Evolutionary conservation across 2,113 vertebrate genomes (phyloP).

Genomic region (Neofelis nebulosa): DNA sequence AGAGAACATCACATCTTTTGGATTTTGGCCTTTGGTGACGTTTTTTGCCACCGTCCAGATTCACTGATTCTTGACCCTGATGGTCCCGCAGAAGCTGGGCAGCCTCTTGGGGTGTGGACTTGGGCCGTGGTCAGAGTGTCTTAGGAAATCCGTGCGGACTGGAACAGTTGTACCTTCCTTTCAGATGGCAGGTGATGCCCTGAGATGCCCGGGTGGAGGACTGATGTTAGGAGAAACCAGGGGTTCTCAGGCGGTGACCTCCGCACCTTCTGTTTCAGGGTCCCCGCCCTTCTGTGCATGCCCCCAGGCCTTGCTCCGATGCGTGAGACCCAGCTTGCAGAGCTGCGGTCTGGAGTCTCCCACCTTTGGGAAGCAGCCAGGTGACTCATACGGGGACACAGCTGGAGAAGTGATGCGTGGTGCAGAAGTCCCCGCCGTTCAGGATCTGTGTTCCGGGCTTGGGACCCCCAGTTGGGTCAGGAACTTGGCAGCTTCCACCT

Average conservation of each 20-base stretch:
- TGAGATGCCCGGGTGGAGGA: neutral
- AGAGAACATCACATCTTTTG: constrained; percentile 50
- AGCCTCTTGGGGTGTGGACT: neutral
- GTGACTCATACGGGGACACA: too few species aligned
- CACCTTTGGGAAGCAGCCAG: neutral
- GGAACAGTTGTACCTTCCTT: neutral
- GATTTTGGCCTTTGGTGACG: constrained; percentile 39
- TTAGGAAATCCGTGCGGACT: neutral
- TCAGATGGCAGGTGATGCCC: neutral
- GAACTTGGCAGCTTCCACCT: neutral
- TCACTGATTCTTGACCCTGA: neutral
- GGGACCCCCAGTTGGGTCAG: neutral
- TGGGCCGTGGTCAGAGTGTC: neutral
- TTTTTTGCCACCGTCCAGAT: neutral
- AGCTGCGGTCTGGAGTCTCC: neutral
- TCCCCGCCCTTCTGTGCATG: accelerated
- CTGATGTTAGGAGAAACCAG: neutral
- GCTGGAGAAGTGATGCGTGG: neutral
- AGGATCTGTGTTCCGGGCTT: neutral
- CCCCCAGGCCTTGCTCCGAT: too few species aligned
- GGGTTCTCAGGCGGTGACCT: neutral
- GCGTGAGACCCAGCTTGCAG: neutral
- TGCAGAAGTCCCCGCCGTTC: neutral
- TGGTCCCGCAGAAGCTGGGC: neutral
- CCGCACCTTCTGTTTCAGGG: neutral